Base-by-base conservation (phyloP, 2,888 invertebrate genomes). In the Drosophila parthenogenetica region DNA sequence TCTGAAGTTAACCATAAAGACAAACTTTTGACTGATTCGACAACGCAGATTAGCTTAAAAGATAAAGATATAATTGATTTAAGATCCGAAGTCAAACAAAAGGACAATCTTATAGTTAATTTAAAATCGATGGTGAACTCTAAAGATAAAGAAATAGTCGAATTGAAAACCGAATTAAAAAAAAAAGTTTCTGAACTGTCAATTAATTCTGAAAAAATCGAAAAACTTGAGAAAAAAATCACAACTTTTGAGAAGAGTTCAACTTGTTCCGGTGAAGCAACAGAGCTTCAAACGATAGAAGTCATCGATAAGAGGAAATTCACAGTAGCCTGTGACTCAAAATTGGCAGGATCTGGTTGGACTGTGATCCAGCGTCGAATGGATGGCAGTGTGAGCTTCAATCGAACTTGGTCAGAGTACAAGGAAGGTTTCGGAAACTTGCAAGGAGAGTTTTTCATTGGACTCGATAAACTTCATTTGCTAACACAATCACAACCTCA, bases 401-500 rank as follows among this genome's bases (percentile, higher is more conserved):
- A 93, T 79, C 93, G 94, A 71, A 89, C 92, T 48, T 95, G 95
- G 95, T 82, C 92, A 0, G 94, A 94, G 57, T 95, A 95, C 86
- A 94, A 94, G 77, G 87, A 93, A 40, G 95, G 95, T 3, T 95
- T 95, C 81, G 95, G 95, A 0, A 94, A 95, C 82, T 90, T 95
- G n/a, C 94, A 93, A 0, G 94, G 94, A 0, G 95, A 95, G 87
- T 95, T 95, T 87, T 95, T 95, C 94, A 91, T 95, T 13, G 95
- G 95, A 1, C 88, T 95, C 68, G 95, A 95, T 71, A 94, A 95
- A 73, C 91, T 95, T 1, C 93, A 95, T 89, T 93, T 91, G 0
- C 37, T 89, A 14, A 90, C 89, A 13, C 54, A 74, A 5, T 7
- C 14, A 0, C 88, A 93, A 14, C 59, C 60, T 0, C 92, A 93